phyloP scores from a whole-genome alignment of 2,888 invertebrate genomes.

The Artemia sinica region DNA sequence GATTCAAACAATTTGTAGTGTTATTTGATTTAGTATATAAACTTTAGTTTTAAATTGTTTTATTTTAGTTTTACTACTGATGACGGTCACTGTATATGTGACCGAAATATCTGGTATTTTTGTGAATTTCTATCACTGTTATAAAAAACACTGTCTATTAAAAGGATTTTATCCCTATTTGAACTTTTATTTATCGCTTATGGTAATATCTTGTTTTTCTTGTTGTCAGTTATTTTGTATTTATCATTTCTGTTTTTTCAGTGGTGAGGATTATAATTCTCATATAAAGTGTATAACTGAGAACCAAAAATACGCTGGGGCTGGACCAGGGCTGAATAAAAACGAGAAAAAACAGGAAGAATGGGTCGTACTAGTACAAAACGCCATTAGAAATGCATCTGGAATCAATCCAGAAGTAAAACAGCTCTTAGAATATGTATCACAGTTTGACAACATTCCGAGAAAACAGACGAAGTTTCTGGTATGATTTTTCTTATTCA shows the following conservation, averaged over 20 bases:
- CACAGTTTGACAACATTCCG: slow-evolving; percentile 60
- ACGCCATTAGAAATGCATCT: slow-evolving; percentile 42
- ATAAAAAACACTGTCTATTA: no score
- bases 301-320: slow-evolving; percentile 71
- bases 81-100: no score
- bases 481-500: slow-evolving; percentile 27
- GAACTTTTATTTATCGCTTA: no score
- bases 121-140: no score
- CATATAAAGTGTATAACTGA: slow-evolving; percentile 74
- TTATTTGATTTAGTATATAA: no score
- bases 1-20: no score
- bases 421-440: slow-evolving; percentile 47
- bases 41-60: no score
- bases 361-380: slow-evolving; percentile 56
- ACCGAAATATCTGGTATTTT: no score
- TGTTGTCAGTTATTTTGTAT: slow-evolving; percentile 16
- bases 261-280: slow-evolving; percentile 45
- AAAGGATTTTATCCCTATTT: no score
- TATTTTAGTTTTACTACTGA: no score
- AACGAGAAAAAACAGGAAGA: slow-evolving; percentile 68
- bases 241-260: slow-evolving; percentile 18
- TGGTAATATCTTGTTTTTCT: slow-evolving; percentile 15
- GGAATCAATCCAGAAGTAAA: slow-evolving; percentile 41
- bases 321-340: slow-evolving; percentile 53
- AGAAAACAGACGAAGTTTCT: slow-evolving; percentile 63